phyloP scores from a whole-genome alignment of 2,797 vertebrate species.

The Nyctalus aviator region DNA sequence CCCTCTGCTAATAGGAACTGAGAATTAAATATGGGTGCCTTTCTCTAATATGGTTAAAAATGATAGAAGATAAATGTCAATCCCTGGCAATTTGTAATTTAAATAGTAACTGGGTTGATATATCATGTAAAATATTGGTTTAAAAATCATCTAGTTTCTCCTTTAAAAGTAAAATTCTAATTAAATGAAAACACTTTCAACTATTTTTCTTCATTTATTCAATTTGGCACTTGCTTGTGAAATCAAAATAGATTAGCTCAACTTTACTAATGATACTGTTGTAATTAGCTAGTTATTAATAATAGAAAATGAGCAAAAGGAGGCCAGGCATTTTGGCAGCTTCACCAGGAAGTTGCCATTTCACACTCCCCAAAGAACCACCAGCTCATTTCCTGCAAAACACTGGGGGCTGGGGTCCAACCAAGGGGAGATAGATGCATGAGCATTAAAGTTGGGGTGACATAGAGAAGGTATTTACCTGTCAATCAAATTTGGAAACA shows the following conservation, averaged over 20 bases:
- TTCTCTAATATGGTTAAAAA: conserved; percentile 22
- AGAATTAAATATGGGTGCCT: not conserved
- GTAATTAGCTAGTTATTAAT: not conserved
- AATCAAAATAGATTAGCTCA: not conserved
- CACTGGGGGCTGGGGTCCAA: not conserved
- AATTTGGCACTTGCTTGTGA: not conserved
- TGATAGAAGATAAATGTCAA: not conserved
- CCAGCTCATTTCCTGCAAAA: not conserved
- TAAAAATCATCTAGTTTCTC: conserved; percentile 8
- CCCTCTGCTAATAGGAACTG: not conserved
- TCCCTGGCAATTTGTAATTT: not conserved
- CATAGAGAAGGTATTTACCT: not conserved
- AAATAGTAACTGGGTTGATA: not conserved
- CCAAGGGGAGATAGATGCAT: not conserved
- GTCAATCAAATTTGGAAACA: not conserved
- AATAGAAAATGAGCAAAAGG: not conserved
- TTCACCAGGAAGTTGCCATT: not conserved
- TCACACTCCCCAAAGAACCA: not conserved
- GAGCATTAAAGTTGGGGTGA: not conserved
- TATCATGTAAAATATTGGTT: not conserved
- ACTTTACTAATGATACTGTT: not conserved
- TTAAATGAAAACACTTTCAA: conserved; percentile 43
- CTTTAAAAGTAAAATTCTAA: conserved; percentile 16
- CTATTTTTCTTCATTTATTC: conserved; percentile 36
- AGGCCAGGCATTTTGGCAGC: not conserved